Conservation (phyloP, 2,113 vertebrate species). For the Corapipo altera region DNA sequence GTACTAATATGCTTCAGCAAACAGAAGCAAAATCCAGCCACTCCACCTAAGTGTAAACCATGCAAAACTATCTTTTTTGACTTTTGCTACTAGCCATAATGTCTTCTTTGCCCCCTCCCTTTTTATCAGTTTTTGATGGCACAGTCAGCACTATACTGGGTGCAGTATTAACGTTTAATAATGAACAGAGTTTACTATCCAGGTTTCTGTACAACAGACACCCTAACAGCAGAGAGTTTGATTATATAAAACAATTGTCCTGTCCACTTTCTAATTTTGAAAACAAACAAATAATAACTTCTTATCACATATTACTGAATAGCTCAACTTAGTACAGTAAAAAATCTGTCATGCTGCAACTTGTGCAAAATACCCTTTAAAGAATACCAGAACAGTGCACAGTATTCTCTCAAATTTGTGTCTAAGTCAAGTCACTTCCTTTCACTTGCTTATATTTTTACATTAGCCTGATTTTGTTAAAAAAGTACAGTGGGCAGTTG, state of each 20-base stretch:
- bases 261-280: background rate
- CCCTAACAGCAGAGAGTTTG: background rate
- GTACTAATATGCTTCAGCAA: background rate
- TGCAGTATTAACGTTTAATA: background rate
- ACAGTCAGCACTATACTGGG: background rate
- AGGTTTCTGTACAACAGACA: background rate
- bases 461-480: background rate
- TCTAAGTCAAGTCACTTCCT: background rate
- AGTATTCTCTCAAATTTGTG: background rate
- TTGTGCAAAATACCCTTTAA: background rate
- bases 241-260: background rate
- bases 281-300: background rate
- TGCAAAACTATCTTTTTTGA: background rate
- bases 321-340: background rate
- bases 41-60: background rate
- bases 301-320: background rate
- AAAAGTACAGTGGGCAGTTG: background rate
- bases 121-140: background rate
- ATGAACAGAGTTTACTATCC: background rate
- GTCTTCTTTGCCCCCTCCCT: fast-evolving
- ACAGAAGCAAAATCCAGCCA: background rate
- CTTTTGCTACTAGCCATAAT: background rate
- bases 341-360: background rate
- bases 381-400: background rate
- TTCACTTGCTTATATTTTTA: background rate